Evolutionary conservation across 2,113 vertebrate species (phyloP).

Genomic region (Gymnarchus niloticus): DNA sequence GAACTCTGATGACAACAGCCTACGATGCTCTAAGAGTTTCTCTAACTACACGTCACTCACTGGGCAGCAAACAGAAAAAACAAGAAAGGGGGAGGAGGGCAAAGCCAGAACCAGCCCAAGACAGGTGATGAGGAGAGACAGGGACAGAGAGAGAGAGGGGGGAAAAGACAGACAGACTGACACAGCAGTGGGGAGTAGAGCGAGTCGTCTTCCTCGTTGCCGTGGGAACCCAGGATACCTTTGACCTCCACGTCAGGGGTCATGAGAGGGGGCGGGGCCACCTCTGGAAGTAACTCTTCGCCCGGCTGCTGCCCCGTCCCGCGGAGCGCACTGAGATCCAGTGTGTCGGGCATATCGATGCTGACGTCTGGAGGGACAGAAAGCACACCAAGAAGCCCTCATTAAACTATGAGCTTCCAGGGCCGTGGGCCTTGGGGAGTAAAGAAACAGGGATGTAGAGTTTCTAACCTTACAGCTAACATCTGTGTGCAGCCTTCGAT

Average conservation of each 20-base stretch:
- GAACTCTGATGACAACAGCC: too few species aligned
- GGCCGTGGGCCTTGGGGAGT: too few species aligned
- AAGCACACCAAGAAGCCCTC: too few species aligned
- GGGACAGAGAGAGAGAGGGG: constrained; percentile 42
- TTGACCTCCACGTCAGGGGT: constrained; percentile 97
- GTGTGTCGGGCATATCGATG: constrained; percentile 91
- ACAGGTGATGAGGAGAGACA: constrained; percentile 22
- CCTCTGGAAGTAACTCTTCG: constrained; percentile 95
- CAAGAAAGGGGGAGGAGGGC: not conserved
- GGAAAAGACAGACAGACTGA: constrained; percentile 92
- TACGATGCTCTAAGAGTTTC: too few species aligned
- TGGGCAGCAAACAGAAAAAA: not conserved
- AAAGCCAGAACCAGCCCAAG: constrained; percentile 33
- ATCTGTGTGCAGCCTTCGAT: too few species aligned
- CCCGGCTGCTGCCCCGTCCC: constrained; percentile 86
- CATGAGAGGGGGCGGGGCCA: constrained; percentile 88
- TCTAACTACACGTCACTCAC: not conserved
- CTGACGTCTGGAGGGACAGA: constrained; percentile 74
- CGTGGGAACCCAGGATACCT: constrained; percentile 99
- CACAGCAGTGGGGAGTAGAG: constrained; percentile 99
- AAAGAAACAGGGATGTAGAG: too few species aligned
- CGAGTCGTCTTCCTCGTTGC: constrained; percentile 99
- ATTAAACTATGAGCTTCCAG: too few species aligned
- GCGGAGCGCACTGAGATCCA: constrained; percentile 82
- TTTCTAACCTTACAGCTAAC: too few species aligned